phyloP scores from a whole-genome alignment of 2,797 vertebrate genomes.

The Hemitrygon akajei region DNA sequence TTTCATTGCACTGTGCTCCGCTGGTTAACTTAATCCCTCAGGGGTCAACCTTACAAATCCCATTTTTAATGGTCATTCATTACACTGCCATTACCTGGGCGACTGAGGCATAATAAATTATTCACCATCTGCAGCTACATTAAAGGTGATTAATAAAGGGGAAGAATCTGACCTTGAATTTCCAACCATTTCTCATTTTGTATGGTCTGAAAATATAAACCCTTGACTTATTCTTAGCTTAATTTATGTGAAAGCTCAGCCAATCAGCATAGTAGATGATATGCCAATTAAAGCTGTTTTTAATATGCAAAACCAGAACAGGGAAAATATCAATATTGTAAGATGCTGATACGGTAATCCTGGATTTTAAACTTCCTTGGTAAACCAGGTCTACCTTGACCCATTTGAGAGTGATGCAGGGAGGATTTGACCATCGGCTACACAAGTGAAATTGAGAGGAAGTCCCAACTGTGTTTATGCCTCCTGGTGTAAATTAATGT shows the following conservation, averaged over 20 bases:
- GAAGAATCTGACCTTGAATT: not conserved
- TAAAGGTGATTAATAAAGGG: not conserved
- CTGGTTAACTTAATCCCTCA: not conserved
- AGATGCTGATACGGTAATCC: too few relatives aligned
- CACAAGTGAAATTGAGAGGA: too few relatives aligned
- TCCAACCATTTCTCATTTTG: not conserved
- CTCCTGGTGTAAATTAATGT: too few relatives aligned
- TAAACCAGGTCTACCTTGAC: too few relatives aligned
- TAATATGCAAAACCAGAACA: too few relatives aligned
- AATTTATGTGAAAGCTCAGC: not conserved
- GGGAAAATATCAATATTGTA: too few relatives aligned
- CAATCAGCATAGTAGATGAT: not conserved
- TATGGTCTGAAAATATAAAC: not conserved
- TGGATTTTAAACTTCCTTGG: too few relatives aligned
- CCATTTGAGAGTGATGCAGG: too few relatives aligned
- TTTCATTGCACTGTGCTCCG: not conserved
- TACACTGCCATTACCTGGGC: slow-evolving; percentile 11
- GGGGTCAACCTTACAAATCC: slow-evolving; percentile 3
- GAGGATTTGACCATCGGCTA: too few relatives aligned
- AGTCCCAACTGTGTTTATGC: too few relatives aligned
- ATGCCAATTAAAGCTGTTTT: not conserved
- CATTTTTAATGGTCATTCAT: not conserved
- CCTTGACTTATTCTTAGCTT: not conserved
- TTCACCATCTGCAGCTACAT: not conserved
- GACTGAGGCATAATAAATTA: not conserved